Conservation (phyloP, 2,797 vertebrate genomes). For the Pyrrhura leucotis region DNA sequence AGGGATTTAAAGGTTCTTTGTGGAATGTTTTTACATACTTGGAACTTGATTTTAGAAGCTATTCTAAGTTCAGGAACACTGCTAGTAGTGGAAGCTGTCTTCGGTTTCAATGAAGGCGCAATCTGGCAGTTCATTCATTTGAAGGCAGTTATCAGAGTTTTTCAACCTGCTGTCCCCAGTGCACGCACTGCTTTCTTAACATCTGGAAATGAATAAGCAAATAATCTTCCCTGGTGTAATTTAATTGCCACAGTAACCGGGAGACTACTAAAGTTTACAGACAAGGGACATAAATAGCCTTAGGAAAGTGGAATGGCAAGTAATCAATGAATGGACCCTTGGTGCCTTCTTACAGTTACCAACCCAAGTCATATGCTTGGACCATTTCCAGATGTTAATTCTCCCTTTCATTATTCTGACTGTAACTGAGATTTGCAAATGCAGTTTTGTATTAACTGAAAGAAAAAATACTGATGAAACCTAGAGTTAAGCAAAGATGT, state of each 20-base stretch:
- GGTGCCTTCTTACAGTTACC: neutral
- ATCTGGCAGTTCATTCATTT: neutral
- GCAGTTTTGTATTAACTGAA: neutral
- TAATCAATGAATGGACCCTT: neutral
- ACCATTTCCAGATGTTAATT: neutral
- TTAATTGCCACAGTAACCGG: neutral
- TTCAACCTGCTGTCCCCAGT: neutral
- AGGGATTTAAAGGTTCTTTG: neutral
- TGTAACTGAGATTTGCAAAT: neutral
- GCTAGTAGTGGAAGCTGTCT: neutral
- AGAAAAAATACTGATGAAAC: neutral
- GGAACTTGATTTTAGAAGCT: neutral
- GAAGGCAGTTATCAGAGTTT: neutral
- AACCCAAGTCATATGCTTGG: neutral
- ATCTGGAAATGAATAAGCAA: neutral
- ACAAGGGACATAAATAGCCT: neutral
- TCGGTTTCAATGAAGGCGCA: neutral
- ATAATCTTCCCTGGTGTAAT: neutral
- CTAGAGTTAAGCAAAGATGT: neutral
- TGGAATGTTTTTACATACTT: neutral
- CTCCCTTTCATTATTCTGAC: neutral
- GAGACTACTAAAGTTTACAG: neutral
- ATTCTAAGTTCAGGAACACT: neutral
- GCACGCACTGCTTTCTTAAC: neutral
- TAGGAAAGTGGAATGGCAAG: neutral